Conservation (phyloP, 2,888 invertebrate genomes). For the Parasteatoda lunata region DNA sequence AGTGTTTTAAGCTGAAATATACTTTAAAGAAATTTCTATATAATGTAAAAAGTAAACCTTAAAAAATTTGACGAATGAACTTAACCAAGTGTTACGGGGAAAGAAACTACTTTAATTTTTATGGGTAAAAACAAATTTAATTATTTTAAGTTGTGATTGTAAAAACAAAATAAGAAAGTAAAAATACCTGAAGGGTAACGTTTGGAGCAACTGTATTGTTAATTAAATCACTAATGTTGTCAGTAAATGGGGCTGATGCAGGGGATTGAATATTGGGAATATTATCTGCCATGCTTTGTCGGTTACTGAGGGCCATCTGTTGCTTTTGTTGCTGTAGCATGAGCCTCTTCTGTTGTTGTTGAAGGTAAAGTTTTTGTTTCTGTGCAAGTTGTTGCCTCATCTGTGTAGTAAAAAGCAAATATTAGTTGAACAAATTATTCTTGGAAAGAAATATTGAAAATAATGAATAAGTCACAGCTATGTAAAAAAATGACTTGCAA, state of each 20-base stretch:
- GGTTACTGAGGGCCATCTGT: constrained; percentile 76
- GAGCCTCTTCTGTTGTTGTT: constrained; percentile 69
- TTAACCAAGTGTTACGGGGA: no score
- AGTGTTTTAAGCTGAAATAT: no score
- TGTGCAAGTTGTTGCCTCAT: constrained; percentile 41
- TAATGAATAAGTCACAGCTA: no score
- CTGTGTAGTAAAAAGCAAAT: constrained; percentile 1
- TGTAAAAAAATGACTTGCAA: no score
- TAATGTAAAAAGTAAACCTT: no score
- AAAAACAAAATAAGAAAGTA: not conserved
- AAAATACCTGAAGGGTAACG: constrained; percentile 83
- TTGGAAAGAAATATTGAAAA: no score
- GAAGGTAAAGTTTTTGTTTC: constrained; percentile 40
- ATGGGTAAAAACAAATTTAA: no score
- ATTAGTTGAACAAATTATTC: no score
- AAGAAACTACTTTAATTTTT: no score
- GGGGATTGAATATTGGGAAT: constrained; percentile 40
- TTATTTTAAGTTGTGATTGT: no score
- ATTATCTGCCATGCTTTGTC: constrained; percentile 42
- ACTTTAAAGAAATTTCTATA: no score
- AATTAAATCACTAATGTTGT: constrained; percentile 87
- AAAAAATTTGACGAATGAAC: no score
- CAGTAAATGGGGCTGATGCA: constrained; percentile 70
- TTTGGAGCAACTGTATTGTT: constrained; percentile 91
- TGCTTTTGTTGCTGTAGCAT: constrained; percentile 77